Evolutionary conservation across 2,113 vertebrate genomes (phyloP).

Genomic region (Alligator mississippiensis): DNA sequence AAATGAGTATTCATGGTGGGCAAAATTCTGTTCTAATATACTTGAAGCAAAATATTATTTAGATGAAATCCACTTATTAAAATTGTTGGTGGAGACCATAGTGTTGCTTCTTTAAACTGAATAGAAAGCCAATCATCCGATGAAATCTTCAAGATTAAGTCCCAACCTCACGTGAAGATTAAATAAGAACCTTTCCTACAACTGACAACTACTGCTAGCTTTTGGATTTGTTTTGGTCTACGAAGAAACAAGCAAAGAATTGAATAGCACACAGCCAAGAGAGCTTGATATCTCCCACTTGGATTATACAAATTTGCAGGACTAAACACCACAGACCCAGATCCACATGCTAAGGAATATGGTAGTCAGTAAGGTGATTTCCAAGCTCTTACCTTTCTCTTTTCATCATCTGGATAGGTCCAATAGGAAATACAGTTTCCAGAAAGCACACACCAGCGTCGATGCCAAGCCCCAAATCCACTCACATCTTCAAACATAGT

Average conservation of each 20-base stretch:
- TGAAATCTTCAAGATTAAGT: background rate
- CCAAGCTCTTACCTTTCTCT: conserved; percentile 85
- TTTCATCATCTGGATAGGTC: conserved; percentile 98
- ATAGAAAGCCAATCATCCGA: background rate
- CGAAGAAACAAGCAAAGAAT: background rate
- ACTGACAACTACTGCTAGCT: background rate
- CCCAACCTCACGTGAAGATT: background rate
- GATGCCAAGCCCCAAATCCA: conserved; percentile 96
- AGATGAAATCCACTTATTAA: background rate
- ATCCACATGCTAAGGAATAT: background rate
- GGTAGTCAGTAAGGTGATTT: background rate
- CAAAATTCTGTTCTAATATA: background rate
- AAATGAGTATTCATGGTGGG: background rate
- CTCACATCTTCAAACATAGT: conserved; percentile 99
- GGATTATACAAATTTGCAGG: background rate
- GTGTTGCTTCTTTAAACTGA: background rate
- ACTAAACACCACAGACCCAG: background rate
- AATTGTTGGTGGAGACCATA: background rate
- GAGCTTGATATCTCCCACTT: background rate
- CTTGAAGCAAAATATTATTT: background rate
- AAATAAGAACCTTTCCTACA: background rate
- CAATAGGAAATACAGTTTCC: conserved; percentile 97
- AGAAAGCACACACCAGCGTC: conserved; percentile 94
- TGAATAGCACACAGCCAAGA: background rate
- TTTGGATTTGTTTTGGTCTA: background rate